Evolutionary conservation across 2,888 invertebrate species (phyloP).

Genomic region (Caenorhabditis virilis): DNA sequence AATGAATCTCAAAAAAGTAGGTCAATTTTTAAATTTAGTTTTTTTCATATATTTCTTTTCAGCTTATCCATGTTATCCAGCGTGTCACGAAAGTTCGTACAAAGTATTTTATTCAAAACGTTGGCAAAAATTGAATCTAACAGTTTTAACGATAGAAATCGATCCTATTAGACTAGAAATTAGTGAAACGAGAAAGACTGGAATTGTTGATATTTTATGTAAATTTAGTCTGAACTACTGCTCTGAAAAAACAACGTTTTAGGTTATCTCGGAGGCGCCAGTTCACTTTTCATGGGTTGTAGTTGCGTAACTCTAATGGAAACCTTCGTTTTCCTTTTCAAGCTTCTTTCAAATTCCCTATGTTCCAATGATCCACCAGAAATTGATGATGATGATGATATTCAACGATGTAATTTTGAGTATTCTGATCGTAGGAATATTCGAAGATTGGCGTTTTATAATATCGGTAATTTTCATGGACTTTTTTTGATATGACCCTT

Average conservation of each 20-base stretch:
- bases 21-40: not conserved
- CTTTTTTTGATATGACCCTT: not conserved
- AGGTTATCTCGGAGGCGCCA: slow-evolving; percentile 47
- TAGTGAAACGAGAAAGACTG: slow-evolving; percentile 24
- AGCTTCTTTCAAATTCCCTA: slow-evolving; percentile 29
- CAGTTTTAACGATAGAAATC: slow-evolving; percentile 14
- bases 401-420: slow-evolving; percentile 22
- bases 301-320: slow-evolving; percentile 55
- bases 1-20: slow-evolving; percentile 5
- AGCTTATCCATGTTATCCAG: no score
- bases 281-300: slow-evolving; percentile 52
- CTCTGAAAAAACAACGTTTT: slow-evolving; percentile 1
- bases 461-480: slow-evolving; percentile 6
- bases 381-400: slow-evolving; percentile 19
- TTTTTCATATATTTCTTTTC: no score
- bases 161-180: slow-evolving; percentile 6
- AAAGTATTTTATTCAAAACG: slow-evolving; percentile 15
- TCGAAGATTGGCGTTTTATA: slow-evolving; percentile 23
- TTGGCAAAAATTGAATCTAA: not conserved
- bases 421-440: slow-evolving; percentile 22
- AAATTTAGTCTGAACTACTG: slow-evolving; percentile 1
- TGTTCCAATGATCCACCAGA: slow-evolving; percentile 29
- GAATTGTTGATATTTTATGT: slow-evolving; percentile 42
- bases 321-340: slow-evolving; percentile 50
- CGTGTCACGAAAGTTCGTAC: slow-evolving; percentile 16